These are phyloP conservation scores for Dyspetes luteomarginatus DNA, from an alignment of 2,888 invertebrate species.

Conservation along the genomic window DNA sequence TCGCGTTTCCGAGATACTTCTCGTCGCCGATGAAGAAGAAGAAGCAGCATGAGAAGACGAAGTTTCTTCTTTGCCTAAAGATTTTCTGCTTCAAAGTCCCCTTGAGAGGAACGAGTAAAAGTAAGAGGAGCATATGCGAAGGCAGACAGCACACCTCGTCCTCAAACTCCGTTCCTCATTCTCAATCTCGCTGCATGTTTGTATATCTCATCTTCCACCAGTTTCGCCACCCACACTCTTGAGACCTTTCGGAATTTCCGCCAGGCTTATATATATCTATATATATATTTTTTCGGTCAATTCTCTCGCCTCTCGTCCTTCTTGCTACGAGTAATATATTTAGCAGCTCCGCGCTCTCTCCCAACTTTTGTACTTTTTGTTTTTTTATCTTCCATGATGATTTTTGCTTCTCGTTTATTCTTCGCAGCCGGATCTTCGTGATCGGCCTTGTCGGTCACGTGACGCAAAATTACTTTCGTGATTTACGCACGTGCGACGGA, in stretches of 20 bases:
- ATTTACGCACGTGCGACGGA: constrained; percentile 71
- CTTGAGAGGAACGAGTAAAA: constrained; percentile 33
- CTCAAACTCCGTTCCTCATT: constrained; percentile 32
- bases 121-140: not conserved
- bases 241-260: constrained; percentile 37
- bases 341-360: constrained; percentile 1
- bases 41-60: constrained; percentile 8
- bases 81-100: constrained; percentile 57
- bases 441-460: constrained; percentile 60
- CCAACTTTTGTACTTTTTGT: constrained; percentile 25
- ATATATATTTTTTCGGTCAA: constrained; percentile 13
- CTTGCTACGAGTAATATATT: constrained; percentile 46
- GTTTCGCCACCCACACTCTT: constrained; percentile 78
- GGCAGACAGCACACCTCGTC: constrained; percentile 9
- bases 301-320: constrained; percentile 27
- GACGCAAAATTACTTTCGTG: constrained; percentile 76
- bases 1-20: constrained; percentile 25
- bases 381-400: constrained; percentile 18
- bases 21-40: constrained; percentile 20
- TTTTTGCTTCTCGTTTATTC: constrained; percentile 34
- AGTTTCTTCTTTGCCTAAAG: constrained; percentile 47
- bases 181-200: constrained; percentile 75
- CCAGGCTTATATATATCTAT: not conserved
- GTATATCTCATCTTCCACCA: constrained; percentile 80
- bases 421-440: constrained; percentile 21